Evolutionary conservation across 1,140 invertebrate species (phyloP).

Genomic region (Drosophila prosaltans): DNA sequence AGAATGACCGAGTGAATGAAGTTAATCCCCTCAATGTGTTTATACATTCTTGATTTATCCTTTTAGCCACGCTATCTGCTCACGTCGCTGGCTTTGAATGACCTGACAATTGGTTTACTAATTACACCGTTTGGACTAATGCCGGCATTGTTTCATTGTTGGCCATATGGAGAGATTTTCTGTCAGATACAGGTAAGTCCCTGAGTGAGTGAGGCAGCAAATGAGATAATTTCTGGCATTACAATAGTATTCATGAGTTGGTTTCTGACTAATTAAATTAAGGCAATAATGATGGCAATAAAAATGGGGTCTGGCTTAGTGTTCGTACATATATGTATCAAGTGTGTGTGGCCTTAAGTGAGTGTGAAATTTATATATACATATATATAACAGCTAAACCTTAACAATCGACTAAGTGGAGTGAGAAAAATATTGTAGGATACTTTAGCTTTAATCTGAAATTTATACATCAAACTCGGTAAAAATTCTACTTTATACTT

Average conservation of each 20-base stretch:
- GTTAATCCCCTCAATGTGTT: not conserved
- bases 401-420: not conserved
- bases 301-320: not conserved
- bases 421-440: not conserved
- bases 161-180: constrained; percentile 94
- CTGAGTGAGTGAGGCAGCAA: constrained; percentile 2
- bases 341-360: not conserved
- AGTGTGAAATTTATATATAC: not conserved
- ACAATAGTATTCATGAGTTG: not conserved
- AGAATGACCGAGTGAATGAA: constrained; percentile 37
- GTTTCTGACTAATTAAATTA: constrained; percentile 38
- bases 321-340: not conserved
- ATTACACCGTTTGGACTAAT: constrained; percentile 92
- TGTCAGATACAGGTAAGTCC: constrained; percentile 92
- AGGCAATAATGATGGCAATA: constrained; percentile 39
- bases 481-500: too few species aligned
- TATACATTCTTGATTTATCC: not conserved
- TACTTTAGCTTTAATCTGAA: too few species aligned
- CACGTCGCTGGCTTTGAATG: constrained; percentile 92
- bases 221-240: constrained; percentile 43
- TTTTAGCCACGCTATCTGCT: constrained; percentile 91
- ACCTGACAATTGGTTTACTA: constrained; percentile 91
- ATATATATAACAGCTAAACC: not conserved
- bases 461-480: too few species aligned
- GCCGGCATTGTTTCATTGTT: constrained; percentile 91